Evolutionary conservation across 2,113 vertebrate genomes (phyloP).

Genomic region (Heterotilapia buettikoferi): DNA sequence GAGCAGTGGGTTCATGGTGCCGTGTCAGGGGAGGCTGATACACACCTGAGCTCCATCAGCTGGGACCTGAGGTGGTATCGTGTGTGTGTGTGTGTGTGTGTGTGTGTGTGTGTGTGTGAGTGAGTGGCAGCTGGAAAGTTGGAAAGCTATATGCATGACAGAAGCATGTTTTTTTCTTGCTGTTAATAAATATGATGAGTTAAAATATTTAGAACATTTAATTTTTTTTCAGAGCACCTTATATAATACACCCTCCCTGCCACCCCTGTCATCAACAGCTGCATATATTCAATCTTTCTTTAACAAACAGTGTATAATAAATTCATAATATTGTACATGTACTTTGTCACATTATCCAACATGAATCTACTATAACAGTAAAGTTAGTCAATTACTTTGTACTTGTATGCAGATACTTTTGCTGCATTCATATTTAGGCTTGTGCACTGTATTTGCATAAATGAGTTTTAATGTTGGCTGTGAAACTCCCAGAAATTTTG

Average conservation of each 20-base stretch:
- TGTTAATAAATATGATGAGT: not conserved
- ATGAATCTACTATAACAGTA: fast-evolving
- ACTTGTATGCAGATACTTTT: fast-evolving
- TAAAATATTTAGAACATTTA: not conserved
- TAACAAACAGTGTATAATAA: not conserved
- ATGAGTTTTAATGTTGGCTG: not conserved
- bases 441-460: not conserved
- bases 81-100: not conserved
- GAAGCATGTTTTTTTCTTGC: not conserved
- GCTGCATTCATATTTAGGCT: not conserved
- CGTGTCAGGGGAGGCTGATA: not conserved
- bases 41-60: not conserved
- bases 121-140: not conserved
- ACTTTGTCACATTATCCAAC: not conserved
- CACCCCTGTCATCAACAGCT: not conserved
- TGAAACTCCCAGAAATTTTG: not conserved
- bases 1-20: not conserved
- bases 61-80: not conserved
- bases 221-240: not conserved
- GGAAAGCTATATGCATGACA: not conserved
- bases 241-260: not conserved
- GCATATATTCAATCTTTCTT: not conserved
- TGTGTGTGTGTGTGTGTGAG: too few species aligned
- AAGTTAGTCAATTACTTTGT: not conserved
- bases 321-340: not conserved